A percentile compares a stretch with the other conserved stretches of the same genome.
Conservation (phyloP, 2,888 invertebrate genomes). For the Trissolcus brochymenae region DNA sequence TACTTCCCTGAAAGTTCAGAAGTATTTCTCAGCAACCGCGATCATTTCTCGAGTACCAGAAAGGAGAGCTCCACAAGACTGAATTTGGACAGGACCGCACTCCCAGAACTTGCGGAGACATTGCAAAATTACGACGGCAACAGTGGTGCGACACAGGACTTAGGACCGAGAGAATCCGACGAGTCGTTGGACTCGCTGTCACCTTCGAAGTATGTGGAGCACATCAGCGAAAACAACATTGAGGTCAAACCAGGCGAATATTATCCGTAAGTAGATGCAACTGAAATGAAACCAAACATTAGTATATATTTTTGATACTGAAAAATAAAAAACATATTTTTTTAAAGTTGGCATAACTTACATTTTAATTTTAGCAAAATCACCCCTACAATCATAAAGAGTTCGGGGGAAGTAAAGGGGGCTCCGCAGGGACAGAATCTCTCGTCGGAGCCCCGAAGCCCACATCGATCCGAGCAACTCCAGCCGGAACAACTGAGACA, state of each 20-base stretch:
- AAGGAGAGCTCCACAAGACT: conserved; percentile 19
- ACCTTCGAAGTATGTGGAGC: conserved; percentile 70
- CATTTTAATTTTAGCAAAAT: conserved; percentile 60
- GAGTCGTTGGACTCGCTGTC: conserved; percentile 65
- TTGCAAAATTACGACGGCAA: conserved; percentile 67
- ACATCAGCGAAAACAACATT: conserved; percentile 73
- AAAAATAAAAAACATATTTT: background rate
- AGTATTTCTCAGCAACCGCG: conserved; percentile 68
- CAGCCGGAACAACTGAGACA: conserved; percentile 64
- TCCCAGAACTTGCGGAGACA: conserved; percentile 46
- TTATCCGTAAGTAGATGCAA: conserved; percentile 63
- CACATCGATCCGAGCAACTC: conserved; percentile 60
- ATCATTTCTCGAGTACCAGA: conserved; percentile 64
- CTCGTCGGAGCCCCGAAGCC: conserved; percentile 81
- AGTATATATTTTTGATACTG: background rate
- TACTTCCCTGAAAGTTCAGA: conserved; percentile 57
- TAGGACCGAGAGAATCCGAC: conserved; percentile 51
- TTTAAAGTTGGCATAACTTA: background rate
- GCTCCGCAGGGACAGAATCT: conserved; percentile 84
- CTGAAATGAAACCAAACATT: too few species aligned
- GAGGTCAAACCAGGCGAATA: conserved; percentile 72
- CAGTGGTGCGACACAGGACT: conserved; percentile 54
- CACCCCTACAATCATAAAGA: conserved; percentile 64
- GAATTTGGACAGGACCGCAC: conserved; percentile 44
- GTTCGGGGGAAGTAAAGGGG: conserved; percentile 86